These are phyloP conservation scores for Ptyas mucosa DNA, from an alignment of 2,113 vertebrate species.

Conservation along the genomic window DNA sequence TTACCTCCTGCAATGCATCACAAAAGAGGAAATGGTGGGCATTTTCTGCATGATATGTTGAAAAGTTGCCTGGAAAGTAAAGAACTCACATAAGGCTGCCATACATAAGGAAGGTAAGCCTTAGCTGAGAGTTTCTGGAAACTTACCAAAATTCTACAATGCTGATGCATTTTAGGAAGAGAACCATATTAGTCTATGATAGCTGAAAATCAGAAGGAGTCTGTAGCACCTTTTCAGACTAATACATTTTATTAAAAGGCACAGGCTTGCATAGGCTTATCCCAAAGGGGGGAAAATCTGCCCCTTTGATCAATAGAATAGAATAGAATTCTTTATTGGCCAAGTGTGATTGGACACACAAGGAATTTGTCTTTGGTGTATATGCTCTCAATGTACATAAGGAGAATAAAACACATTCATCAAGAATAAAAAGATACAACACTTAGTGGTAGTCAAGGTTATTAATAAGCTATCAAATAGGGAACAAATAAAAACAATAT, in stretches of 20 bases:
- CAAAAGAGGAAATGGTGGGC: background rate
- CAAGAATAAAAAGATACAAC: too few species aligned
- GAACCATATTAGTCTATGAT: background rate
- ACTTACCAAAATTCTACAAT: background rate
- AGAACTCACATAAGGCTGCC: background rate
- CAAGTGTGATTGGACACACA: too few species aligned
- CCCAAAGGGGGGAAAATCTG: background rate
- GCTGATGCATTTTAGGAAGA: background rate
- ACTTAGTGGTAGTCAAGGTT: too few species aligned
- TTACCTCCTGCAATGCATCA: background rate
- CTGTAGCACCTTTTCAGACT: background rate
- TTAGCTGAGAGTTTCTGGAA: background rate
- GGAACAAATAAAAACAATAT: too few species aligned
- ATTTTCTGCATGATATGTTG: background rate
- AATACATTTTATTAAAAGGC: background rate
- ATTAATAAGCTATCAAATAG: too few species aligned
- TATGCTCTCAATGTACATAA: too few species aligned
- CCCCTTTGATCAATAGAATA: background rate
- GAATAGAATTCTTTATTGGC: too few species aligned
- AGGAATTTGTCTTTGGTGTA: too few species aligned
- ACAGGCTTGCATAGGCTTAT: background rate
- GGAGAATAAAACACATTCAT: too few species aligned
- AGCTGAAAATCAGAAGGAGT: background rate
- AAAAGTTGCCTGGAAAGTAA: background rate
- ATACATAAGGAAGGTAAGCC: background rate